Conservation (phyloP, 2,113 vertebrate species). For the Orthonyx spaldingii region DNA sequence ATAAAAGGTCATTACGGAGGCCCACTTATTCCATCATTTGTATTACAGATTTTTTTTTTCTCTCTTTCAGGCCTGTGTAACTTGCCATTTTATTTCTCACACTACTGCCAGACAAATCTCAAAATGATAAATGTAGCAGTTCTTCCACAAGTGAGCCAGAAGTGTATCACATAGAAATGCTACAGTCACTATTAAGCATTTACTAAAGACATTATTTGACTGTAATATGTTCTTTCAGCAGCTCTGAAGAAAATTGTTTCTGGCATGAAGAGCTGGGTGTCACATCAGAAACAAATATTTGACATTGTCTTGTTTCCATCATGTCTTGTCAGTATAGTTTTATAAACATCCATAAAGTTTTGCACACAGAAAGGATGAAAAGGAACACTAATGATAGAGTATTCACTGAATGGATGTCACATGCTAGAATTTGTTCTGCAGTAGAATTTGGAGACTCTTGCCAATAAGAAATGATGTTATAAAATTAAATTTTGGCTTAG, state of each 20-base stretch:
- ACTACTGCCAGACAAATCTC: not conserved
- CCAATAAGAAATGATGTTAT: conserved; percentile 3
- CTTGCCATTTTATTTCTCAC: not conserved
- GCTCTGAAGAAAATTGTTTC: conserved; percentile 26
- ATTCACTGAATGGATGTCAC: conserved; percentile 16
- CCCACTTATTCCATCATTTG: not conserved
- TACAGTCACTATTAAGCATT: not conserved
- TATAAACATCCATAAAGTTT: conserved; percentile 49
- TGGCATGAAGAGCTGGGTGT: conserved; percentile 21
- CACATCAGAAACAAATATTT: conserved; percentile 56
- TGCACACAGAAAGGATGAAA: conserved; percentile 27
- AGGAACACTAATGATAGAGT: conserved; percentile 28
- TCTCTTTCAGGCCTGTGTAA: not conserved
- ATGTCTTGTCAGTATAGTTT: conserved; percentile 51
- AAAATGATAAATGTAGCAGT: not conserved
- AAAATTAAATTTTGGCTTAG: conserved; percentile 21
- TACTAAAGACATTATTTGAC: conserved; percentile 21
- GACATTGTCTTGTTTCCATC: conserved; percentile 52
- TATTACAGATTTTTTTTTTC: not conserved
- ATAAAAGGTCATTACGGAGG: not conserved
- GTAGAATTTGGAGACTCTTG: conserved; percentile 17
- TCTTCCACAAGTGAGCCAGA: not conserved
- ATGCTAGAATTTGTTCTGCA: not conserved
- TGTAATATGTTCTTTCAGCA: conserved; percentile 1
- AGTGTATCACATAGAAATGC: not conserved